Evolutionary conservation across 2,888 invertebrate genomes (phyloP).

Genomic region (Melipona beecheii): DNA sequence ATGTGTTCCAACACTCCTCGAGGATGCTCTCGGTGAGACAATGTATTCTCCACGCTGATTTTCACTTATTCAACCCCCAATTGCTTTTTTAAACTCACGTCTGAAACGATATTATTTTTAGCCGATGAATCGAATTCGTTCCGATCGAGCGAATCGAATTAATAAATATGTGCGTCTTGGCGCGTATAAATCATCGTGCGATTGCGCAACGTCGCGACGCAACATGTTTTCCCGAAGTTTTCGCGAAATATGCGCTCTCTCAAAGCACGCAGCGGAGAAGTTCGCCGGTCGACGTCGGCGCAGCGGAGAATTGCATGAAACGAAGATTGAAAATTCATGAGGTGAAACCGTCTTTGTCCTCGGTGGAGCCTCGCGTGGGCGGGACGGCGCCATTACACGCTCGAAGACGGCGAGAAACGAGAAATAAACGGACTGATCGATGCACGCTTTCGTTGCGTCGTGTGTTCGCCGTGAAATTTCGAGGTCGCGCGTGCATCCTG

Average conservation of each 20-base stretch:
- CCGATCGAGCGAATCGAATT: not conserved
- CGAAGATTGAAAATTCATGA: conserved; percentile 1
- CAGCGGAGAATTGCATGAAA: not conserved
- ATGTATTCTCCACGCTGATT: not conserved
- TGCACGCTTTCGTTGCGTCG: not conserved
- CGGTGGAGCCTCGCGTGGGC: conserved; percentile 1
- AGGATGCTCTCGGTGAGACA: conserved; percentile 80
- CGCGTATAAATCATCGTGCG: not conserved
- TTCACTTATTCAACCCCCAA: no score
- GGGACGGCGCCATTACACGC: not conserved
- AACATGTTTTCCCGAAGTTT: not conserved
- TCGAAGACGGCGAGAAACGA: not conserved
- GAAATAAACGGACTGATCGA: not conserved
- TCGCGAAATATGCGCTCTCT: not conserved
- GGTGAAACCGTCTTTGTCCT: not conserved
- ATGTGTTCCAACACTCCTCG: conserved; percentile 81
- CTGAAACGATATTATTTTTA: no score
- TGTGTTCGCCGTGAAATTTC: not conserved
- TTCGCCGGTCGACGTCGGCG: not conserved
- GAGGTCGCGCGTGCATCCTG: conserved; percentile 5
- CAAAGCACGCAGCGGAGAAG: not conserved
- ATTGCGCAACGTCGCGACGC: no score
- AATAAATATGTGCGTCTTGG: not conserved
- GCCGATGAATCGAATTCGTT: no score
- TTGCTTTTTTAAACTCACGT: no score